A percentile compares a stretch with the other conserved stretches of the same genome.
These are phyloP conservation scores for Neotoxoptera formosana DNA, from an alignment of 1,140 invertebrate species.

Conservation along the genomic window DNA sequence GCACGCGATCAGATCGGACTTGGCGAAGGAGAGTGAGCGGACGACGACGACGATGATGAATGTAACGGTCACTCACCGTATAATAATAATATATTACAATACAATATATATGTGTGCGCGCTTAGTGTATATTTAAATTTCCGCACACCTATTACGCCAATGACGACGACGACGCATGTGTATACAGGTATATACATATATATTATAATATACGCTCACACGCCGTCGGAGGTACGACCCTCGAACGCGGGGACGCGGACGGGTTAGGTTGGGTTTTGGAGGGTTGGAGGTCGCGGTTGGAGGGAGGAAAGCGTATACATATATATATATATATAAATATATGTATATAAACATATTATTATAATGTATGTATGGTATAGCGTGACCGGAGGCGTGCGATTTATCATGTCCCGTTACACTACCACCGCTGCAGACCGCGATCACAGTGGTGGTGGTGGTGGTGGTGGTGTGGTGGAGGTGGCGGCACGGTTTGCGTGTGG, in stretches of 20 bases:
- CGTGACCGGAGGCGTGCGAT: slow-evolving; percentile 53
- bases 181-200: too few species aligned
- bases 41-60: neutral
- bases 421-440: slow-evolving; percentile 8
- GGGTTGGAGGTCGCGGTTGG: neutral
- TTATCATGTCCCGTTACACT: slow-evolving; percentile 43
- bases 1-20: neutral
- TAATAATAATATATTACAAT: neutral
- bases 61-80: slow-evolving; percentile 8
- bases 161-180: neutral
- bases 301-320: neutral
- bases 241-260: neutral
- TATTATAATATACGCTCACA: neutral
- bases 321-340: neutral
- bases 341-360: too few species aligned
- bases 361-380: neutral
- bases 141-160: neutral
- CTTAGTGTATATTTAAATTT: slow-evolving; percentile 15
- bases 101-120: neutral
- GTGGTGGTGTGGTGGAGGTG: too few species aligned
- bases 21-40: neutral
- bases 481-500: too few species aligned
- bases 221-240: neutral
- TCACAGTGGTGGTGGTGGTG: slow-evolving; percentile 8
- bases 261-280: too few species aligned